Base-by-base conservation (phyloP, 2,113 vertebrate species). In the Aplodontia rufa region DNA sequence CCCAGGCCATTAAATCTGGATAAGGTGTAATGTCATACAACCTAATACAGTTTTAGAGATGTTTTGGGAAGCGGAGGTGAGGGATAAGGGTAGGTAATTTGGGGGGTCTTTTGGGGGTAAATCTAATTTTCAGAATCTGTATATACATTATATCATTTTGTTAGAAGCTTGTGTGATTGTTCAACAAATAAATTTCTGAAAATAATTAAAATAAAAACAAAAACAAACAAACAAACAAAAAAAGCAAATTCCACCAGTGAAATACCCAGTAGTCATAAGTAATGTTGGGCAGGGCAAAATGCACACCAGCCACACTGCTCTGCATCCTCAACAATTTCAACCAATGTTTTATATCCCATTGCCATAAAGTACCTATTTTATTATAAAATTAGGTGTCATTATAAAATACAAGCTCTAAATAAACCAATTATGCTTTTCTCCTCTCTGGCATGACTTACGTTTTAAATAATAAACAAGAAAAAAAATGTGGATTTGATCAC, bases 391-490 rank as follows among this genome's bases (percentile, higher is more conserved):
- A 96, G 96, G 64, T 92, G 90, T 40, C 92, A 93, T 85, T 95
- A 58, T 78, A 96, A 89, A 89, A 87, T 95, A 95, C 26, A 97
- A 90, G 83, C 79, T 78, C 97, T 87, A 86, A 93, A 93, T 96
- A 96, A 97, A 96, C 96, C 91, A 96, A 90, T 98, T 97, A 96
- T 26, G n/a, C 2, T 83, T 97, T 91, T 6, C 0, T 47, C 93
- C 66, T 97, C 68, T 97, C 58, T 74, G 69, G n/a, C 42, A 89
- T 94, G 72, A 84, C 30, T 93, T 96, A 85, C 66, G 37, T 91
- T 93, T 95, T 95, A 62, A 75, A 81, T 20, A 91, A 84, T 55
- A 93, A 60, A 83, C 72, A 74, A 96, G 66, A 95, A 92, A 87
- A 97, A 75, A 96, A 64, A 60, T 95, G 37, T 78, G 74, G 45